These are phyloP conservation scores for Laothoe populi DNA, from an alignment of 2,888 invertebrate genomes.

Conservation along the genomic window DNA sequence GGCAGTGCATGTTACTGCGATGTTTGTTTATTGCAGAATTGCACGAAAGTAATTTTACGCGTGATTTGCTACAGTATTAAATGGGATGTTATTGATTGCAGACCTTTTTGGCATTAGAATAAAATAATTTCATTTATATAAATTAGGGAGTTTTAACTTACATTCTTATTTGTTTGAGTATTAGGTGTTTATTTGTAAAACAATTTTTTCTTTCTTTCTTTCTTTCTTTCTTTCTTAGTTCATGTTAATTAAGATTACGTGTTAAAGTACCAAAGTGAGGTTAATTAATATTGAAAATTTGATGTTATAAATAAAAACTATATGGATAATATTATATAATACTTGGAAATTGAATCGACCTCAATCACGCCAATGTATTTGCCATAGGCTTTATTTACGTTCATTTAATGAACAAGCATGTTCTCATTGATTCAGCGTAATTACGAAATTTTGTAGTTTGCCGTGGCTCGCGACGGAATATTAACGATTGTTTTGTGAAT, in stretches of 20 bases:
- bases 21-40: background rate
- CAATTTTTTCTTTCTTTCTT: no score
- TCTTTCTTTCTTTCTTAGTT: no score
- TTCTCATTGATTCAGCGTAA: conserved; percentile 23
- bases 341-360: conserved; percentile 3
- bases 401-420: conserved; percentile 9
- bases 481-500: conserved; percentile 11
- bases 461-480: background rate
- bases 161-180: no score
- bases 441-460: conserved; percentile 14
- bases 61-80: background rate
- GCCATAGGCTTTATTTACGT: conserved; percentile 22
- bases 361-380: conserved; percentile 27
- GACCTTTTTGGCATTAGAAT: no score
- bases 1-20: background rate
- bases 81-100: background rate
- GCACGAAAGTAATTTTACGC: background rate
- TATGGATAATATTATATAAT: background rate
- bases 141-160: no score
- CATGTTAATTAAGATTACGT: background rate
- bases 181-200: no score
- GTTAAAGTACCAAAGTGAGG: background rate
- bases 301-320: conserved; percentile 9
- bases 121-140: no score
- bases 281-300: background rate